phyloP scores from a whole-genome alignment of 2,797 vertebrate genomes.

The Graptemys geographica region DNA sequence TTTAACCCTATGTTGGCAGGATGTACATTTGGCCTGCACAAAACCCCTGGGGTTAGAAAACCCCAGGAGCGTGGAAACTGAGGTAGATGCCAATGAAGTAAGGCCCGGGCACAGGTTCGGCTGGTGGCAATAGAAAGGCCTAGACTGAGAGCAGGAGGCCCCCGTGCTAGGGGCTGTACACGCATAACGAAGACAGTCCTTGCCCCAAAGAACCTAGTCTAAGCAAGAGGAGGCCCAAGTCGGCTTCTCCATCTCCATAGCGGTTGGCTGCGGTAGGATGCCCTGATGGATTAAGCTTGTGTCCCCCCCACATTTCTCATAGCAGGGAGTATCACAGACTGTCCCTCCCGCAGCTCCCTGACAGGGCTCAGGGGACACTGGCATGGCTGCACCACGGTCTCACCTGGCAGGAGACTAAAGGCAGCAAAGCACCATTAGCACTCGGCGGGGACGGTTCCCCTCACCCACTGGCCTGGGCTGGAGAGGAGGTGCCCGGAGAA shows the following conservation, averaged over 20 bases:
- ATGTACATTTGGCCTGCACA: too few relatives aligned
- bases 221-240: neutral
- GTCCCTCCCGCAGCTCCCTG: too few relatives aligned
- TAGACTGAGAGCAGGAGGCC: too few relatives aligned
- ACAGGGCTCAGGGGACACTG: neutral
- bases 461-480: neutral
- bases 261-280: too few relatives aligned
- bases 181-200: neutral
- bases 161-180: neutral
- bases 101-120: too few relatives aligned
- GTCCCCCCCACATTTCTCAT: too few relatives aligned
- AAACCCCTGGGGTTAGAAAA: too few relatives aligned
- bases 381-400: neutral
- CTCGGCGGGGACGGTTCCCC: fast-evolving
- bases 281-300: too few relatives aligned
- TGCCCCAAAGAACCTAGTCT: neutral
- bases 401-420: neutral
- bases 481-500: too few relatives aligned
- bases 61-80: neutral
- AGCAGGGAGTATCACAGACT: too few relatives aligned
- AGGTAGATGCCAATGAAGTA: neutral
- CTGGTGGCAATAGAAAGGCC: neutral
- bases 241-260: neutral
- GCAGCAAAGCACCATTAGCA: neutral
- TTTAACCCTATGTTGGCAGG: neutral